Evolutionary conservation across 2,888 invertebrate species (phyloP).

Genomic region (Timandra comae): DNA sequence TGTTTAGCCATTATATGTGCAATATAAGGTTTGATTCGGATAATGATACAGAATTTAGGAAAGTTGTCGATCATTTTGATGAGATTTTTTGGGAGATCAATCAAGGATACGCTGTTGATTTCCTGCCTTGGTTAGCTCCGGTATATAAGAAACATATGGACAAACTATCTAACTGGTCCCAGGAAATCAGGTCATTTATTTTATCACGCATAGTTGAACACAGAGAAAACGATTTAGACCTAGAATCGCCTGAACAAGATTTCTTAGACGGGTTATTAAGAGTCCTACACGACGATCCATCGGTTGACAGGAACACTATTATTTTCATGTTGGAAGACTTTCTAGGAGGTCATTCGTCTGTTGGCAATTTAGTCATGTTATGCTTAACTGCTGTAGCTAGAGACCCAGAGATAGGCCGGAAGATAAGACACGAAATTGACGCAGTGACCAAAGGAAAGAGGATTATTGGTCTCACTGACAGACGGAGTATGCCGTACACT

Average conservation of each 20-base stretch:
- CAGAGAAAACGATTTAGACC: conserved; percentile 72
- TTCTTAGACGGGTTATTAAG: conserved; percentile 87
- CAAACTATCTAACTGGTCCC: conserved; percentile 81
- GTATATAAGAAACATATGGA: conserved; percentile 83
- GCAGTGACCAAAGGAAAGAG: conserved; percentile 73
- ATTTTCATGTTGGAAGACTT: conserved; percentile 91
- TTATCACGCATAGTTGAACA: conserved; percentile 81
- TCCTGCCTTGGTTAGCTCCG: conserved; percentile 87
- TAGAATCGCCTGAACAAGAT: conserved; percentile 80
- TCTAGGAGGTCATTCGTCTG: conserved; percentile 91
- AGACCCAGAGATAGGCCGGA: conserved; percentile 79
- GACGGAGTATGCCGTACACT: conserved; percentile 83
- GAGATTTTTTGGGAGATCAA: conserved; percentile 95
- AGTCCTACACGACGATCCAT: conserved; percentile 80
- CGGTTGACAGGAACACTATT: conserved; percentile 85
- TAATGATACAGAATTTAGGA: conserved; percentile 79
- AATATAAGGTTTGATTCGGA: conserved; percentile 84
- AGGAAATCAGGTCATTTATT: conserved; percentile 84
- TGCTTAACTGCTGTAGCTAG: conserved; percentile 82
- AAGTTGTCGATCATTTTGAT: conserved; percentile 84
- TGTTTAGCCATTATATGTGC: conserved; percentile 92
- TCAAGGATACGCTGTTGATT: conserved; percentile 91
- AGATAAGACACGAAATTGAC: conserved; percentile 83
- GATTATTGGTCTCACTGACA: conserved; percentile 80
- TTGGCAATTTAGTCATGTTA: conserved; percentile 89